A percentile compares a stretch with the other conserved stretches of the same genome.
phyloP scores from a whole-genome alignment of 2,888 invertebrate genomes.

The Amaurobius ferox region DNA sequence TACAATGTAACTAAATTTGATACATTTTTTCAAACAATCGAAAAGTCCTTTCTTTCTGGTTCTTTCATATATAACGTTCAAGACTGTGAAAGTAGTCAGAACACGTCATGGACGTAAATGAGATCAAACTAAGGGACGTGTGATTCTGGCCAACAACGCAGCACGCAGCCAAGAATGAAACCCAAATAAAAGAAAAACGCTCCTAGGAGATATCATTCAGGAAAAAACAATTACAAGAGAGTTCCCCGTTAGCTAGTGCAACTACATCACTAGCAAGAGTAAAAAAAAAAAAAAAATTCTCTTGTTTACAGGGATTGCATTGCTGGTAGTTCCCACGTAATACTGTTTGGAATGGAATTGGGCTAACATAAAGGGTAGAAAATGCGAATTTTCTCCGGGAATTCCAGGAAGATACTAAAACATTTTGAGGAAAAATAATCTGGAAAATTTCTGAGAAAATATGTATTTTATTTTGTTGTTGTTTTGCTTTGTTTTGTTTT shows the following conservation, averaged over 20 bases:
- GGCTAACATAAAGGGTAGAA: not conserved
- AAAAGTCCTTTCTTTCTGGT: not conserved
- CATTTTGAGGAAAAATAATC: not conserved
- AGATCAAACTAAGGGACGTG: constrained; percentile 9
- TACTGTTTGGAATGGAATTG: not conserved
- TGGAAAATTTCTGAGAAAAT: too few species aligned
- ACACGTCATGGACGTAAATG: constrained; percentile 12
- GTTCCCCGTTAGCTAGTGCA: not conserved
- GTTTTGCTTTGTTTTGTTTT: too few species aligned
- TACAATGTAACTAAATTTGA: too few species aligned
- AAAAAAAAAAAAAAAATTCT: not conserved
- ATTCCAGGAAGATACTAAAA: not conserved
- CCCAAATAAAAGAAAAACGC: constrained; percentile 5
- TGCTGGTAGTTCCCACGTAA: not conserved
- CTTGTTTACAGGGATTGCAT: not conserved
- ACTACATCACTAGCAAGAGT: not conserved
- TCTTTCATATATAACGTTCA: not conserved
- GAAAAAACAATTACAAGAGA: not conserved
- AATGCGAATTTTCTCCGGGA: not conserved
- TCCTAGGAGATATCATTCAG: not conserved
- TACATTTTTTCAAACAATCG: too few species aligned
- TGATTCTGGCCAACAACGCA: not conserved
- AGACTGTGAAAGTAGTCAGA: not conserved
- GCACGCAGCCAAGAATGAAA: constrained; percentile 7
- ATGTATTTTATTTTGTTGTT: too few species aligned